These are phyloP conservation scores for Orthonyx spaldingii DNA, from an alignment of 2,113 vertebrate genomes.

Conservation along the genomic window DNA sequence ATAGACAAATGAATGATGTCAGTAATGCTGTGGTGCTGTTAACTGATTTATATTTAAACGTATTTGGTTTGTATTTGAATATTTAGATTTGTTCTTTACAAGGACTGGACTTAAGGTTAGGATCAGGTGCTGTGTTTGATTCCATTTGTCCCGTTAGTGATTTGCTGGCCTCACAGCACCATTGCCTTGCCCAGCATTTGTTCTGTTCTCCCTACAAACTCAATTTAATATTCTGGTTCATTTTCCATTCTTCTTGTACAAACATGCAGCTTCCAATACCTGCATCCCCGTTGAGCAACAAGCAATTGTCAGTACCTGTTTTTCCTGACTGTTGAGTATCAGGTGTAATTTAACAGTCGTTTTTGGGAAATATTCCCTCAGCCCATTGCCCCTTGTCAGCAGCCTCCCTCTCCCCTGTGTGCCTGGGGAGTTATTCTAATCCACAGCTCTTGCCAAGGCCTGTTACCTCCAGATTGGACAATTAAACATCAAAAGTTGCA, in stretches of 20 bases:
- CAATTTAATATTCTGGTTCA: background rate
- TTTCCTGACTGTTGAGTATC: background rate
- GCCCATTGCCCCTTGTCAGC: background rate
- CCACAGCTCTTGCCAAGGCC: background rate
- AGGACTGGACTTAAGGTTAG: background rate
- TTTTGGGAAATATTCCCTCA: background rate
- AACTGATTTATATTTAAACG: background rate
- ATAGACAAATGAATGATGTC: background rate
- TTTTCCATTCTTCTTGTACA: background rate
- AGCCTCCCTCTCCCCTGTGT: background rate
- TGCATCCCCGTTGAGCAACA: background rate
- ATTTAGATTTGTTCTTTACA: background rate
- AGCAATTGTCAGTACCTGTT: background rate
- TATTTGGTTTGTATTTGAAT: background rate
- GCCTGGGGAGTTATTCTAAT: background rate
- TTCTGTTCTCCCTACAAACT: background rate
- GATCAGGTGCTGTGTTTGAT: background rate
- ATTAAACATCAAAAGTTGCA: background rate
- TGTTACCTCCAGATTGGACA: background rate
- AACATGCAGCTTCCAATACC: background rate
- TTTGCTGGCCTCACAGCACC: background rate
- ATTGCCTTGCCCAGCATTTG: background rate
- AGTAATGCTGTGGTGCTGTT: background rate
- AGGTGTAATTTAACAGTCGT: background rate
- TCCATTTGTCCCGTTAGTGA: background rate